Conservation (phyloP, 2,888 invertebrate genomes). For the Limnephilus rhombicus region DNA sequence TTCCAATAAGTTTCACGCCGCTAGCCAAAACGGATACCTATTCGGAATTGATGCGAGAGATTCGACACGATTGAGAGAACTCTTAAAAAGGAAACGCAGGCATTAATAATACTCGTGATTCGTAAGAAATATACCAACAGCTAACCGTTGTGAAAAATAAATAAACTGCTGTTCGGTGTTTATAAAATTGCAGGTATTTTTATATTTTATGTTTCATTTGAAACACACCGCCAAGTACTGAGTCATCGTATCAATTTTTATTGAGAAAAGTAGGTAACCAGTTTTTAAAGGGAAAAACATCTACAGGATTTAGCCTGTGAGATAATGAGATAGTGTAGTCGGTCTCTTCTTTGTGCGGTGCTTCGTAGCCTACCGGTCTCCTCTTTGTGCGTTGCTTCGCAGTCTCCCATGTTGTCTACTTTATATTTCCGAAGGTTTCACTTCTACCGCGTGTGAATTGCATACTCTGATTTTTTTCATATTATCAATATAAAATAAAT, state of each 20-base stretch:
- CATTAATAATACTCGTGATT: not conserved
- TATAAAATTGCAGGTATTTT: not conserved
- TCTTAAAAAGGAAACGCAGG: not conserved
- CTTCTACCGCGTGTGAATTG: no score
- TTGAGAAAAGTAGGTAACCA: not conserved
- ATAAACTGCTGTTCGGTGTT: not conserved
- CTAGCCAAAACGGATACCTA: not conserved
- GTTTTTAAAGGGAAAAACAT: not conserved
- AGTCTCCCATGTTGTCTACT: no score
- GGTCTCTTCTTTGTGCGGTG: no score
- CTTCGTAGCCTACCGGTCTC: no score
- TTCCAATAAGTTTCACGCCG: not conserved
- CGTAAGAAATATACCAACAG: not conserved
- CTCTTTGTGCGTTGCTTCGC: no score
- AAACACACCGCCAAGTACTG: not conserved
- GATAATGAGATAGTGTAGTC: no score
- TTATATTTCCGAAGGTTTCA: no score
- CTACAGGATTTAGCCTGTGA: no score
- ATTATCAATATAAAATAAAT: not conserved
- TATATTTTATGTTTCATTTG: not conserved
- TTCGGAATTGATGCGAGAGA: conserved; percentile 18
- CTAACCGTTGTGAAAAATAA: not conserved
- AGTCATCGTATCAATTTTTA: not conserved
- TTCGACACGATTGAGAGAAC: conserved; percentile 34
- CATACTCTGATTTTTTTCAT: not conserved